phyloP scores from a whole-genome alignment of 1,140 invertebrate species.

The Acromyrmex heyeri region DNA sequence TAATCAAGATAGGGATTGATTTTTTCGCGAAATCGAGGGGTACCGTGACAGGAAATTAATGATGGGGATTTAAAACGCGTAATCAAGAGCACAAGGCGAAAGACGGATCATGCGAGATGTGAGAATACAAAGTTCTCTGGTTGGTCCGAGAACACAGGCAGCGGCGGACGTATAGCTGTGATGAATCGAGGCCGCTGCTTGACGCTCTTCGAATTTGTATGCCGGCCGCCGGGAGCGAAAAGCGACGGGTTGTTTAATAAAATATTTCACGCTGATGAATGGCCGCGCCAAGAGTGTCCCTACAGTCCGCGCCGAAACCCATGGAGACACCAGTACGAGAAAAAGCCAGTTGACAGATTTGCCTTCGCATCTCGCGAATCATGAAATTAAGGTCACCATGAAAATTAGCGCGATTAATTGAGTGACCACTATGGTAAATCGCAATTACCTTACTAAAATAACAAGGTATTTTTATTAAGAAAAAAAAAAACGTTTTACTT shows the following conservation, averaged over 20 bases:
- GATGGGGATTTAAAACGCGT: slow-evolving; percentile 36
- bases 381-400: slow-evolving; percentile 42
- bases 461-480: background rate
- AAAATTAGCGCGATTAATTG: slow-evolving; percentile 28
- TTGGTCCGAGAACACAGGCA: slow-evolving; percentile 23
- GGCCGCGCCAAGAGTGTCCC: slow-evolving; percentile 34
- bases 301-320: slow-evolving; percentile 10
- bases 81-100: slow-evolving; percentile 53
- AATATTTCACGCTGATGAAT: slow-evolving; percentile 70
- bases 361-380: background rate
- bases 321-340: background rate
- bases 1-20: slow-evolving; percentile 43
- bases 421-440: slow-evolving; percentile 19
- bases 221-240: slow-evolving; percentile 46
- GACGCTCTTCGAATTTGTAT: slow-evolving; percentile 67
- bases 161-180: slow-evolving; percentile 42
- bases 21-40: slow-evolving; percentile 11
- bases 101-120: slow-evolving; percentile 58
- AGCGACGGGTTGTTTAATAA: slow-evolving; percentile 70
- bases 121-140: slow-evolving; percentile 64
- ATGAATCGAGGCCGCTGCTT: slow-evolving; percentile 67
- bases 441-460: background rate
- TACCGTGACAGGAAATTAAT: slow-evolving; percentile 41
- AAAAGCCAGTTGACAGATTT: slow-evolving; percentile 27
- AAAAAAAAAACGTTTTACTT: too few relatives aligned